Evolutionary conservation across 2,888 invertebrate species (phyloP).

Genomic region (Dryadula phaetusa): DNA sequence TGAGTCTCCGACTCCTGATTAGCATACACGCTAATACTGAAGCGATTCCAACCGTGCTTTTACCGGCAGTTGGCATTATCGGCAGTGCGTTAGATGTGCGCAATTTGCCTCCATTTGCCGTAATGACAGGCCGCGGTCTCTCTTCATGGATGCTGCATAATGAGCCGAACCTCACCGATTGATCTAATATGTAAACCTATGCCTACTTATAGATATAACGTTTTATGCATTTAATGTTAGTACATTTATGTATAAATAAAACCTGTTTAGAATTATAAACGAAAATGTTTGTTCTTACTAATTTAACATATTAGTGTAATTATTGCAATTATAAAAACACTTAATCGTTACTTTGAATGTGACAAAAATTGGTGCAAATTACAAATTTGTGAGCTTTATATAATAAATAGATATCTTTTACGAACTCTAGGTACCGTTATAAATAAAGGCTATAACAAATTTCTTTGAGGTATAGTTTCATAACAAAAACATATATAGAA

Average conservation of each 20-base stretch:
- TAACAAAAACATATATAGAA: too few species aligned
- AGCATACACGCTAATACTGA: slow-evolving; percentile 63
- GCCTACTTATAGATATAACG: not conserved
- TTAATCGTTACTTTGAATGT: too few species aligned
- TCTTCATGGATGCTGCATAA: slow-evolving; percentile 74
- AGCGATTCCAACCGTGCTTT: slow-evolving; percentile 69
- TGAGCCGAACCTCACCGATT: slow-evolving; percentile 76
- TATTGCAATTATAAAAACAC: too few species aligned
- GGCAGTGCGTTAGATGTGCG: slow-evolving; percentile 78
- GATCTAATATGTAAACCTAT: slow-evolving; percentile 51
- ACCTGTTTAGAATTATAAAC: too few species aligned
- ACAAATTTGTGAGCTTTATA: too few species aligned
- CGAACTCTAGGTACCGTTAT: too few species aligned
- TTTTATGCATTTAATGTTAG: not conserved
- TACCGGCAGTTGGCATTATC: slow-evolving; percentile 67
- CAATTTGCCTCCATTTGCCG: slow-evolving; percentile 81
- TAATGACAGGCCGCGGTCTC: slow-evolving; percentile 79
- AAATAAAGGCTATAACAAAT: too few species aligned
- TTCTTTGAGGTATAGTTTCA: too few species aligned
- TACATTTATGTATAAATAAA: not conserved
- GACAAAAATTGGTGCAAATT: too few species aligned
- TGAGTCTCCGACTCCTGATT: slow-evolving; percentile 56
- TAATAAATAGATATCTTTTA: too few species aligned
- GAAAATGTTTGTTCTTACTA: not conserved
- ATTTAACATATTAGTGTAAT: not conserved